Conservation (phyloP, 2,888 invertebrate genomes). For the Drosophila kambysellisi region DNA sequence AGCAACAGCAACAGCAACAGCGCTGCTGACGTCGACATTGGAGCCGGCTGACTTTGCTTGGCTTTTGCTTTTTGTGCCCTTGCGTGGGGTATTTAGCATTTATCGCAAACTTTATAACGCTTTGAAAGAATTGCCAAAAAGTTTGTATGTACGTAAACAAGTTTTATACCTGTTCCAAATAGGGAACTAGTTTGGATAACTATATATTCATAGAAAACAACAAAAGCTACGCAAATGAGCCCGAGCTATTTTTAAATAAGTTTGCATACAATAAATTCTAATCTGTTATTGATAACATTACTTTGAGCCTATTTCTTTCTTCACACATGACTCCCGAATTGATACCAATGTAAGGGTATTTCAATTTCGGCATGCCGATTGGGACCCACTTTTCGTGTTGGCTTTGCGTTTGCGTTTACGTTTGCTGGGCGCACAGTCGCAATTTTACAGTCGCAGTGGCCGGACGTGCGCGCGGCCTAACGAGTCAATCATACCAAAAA, state of each 20-base stretch:
- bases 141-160: neutral
- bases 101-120: neutral
- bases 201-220: neutral
- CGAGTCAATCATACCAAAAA: conserved; percentile 32
- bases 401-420: conserved; percentile 50
- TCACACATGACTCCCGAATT: neutral
- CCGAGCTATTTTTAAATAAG: neutral
- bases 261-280: neutral
- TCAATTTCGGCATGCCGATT: conserved; percentile 5
- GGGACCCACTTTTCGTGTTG: conserved; percentile 38
- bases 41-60: conserved; percentile 55
- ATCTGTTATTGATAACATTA: neutral
- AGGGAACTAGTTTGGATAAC: neutral
- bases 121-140: neutral
- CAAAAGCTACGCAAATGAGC: neutral
- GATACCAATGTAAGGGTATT: conserved; percentile 36
- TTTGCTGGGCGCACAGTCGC: conserved; percentile 66
- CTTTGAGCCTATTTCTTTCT: neutral
- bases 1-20: conserved; percentile 21
- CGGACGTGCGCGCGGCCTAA: conserved; percentile 69
- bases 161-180: too few relatives aligned
- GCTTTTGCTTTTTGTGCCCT: conserved; percentile 60
- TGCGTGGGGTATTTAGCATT: neutral
- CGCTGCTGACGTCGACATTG: conserved; percentile 49
- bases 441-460: conserved; percentile 70